Conservation (phyloP, 2,797 vertebrate species). For the Acrocephalus scirpaceus region DNA sequence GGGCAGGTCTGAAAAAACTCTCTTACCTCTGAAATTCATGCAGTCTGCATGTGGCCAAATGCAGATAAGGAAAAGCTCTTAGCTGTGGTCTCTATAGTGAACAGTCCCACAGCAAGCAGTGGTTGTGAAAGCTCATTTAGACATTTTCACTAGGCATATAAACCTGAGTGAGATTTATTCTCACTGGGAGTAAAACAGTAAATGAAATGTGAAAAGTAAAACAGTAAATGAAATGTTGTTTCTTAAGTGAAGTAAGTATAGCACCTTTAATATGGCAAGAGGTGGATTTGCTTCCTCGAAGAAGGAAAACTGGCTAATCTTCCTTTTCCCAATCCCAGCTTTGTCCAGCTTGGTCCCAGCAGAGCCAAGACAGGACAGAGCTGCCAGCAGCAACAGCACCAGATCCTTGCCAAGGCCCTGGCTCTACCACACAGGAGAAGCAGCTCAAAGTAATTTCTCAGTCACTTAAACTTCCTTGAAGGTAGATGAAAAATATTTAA, state of each 20-base stretch:
- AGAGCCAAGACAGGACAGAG: neutral
- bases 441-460: neutral
- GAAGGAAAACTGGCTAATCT: neutral
- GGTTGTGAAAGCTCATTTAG: neutral
- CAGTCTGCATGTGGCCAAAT: neutral
- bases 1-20: neutral
- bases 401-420: neutral
- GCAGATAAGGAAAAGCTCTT: neutral
- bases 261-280: neutral
- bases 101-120: neutral
- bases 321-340: neutral
- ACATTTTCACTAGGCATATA: neutral
- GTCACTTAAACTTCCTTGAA: conserved; percentile 1
- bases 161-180: neutral
- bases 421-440: neutral
- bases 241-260: neutral
- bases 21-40: neutral
- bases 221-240: neutral
- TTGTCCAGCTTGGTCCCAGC: fast-evolving
- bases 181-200: neutral
- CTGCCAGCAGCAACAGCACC: neutral
- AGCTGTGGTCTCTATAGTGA: neutral
- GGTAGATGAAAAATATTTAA: conserved; percentile 13
- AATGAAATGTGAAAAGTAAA: neutral
- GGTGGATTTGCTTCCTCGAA: neutral